A percentile compares a stretch with the other conserved stretches of the same genome.
These are phyloP conservation scores for Aphyosemion australe DNA, from an alignment of 2,113 vertebrate species.

Conservation along the genomic window DNA sequence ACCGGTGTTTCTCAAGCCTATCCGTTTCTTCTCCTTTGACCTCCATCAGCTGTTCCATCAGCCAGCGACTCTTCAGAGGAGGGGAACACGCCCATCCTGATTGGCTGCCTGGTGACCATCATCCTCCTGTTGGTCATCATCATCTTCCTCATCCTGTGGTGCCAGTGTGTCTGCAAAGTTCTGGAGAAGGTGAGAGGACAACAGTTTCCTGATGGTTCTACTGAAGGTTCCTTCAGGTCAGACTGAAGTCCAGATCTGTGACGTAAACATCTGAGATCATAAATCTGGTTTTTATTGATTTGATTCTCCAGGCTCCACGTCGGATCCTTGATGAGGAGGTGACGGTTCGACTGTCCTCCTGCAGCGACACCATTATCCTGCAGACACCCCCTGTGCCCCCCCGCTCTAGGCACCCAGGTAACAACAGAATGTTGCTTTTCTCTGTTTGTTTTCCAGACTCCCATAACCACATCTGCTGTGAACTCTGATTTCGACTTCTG, in stretches of 20 bases:
- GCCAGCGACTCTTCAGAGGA: slow-evolving; percentile 73
- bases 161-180: slow-evolving; percentile 89
- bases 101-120: slow-evolving; percentile 91
- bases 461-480: too few species aligned
- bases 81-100: slow-evolving; percentile 83
- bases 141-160: slow-evolving; percentile 91
- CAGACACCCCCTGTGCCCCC: slow-evolving; percentile 83
- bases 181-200: slow-evolving; percentile 85
- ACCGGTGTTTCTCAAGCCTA: too few species aligned
- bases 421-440: too few species aligned
- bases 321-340: slow-evolving; percentile 89
- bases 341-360: slow-evolving; percentile 87
- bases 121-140: slow-evolving; percentile 88
- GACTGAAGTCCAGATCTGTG: too few species aligned
- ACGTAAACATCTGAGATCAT: too few species aligned
- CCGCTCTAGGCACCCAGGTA: slow-evolving; percentile 59
- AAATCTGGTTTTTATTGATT: too few species aligned
- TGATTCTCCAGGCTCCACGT: slow-evolving; percentile 81
- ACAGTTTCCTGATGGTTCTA: not conserved
- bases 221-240: too few species aligned
- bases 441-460: too few species aligned
- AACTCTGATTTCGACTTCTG: not conserved
- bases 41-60: slow-evolving; percentile 64
- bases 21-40: not conserved
- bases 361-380: slow-evolving; percentile 87